Base-by-base conservation (phyloP, 2,888 invertebrate species). In the Rotaria magnacalcarata region DNA sequence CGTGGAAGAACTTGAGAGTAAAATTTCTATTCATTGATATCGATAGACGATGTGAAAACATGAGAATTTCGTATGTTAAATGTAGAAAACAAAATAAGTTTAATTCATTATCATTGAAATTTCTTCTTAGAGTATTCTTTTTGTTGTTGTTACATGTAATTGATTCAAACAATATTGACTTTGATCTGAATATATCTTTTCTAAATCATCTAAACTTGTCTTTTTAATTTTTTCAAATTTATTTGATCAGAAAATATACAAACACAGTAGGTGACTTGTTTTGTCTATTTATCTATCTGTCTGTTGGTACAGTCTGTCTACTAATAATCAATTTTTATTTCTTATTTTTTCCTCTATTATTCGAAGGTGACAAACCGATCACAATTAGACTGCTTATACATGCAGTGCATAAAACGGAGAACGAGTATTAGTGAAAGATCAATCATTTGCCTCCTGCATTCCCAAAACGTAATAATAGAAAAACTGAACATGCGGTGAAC, bases 281-380 rank as follows among this genome's bases (percentile, higher is more conserved):
- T 56, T 56, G 8, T 24, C 24, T 24, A 56, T 56, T 56, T 56
- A 67, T 67, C 16, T 67, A 41, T 67, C 34, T 34, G 67, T 67
- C 34, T 34, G 34, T 34, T 34, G 34, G 34, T 19, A 67, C 67
- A 41, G 19, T 67, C 67, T 67, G 67, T 34, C 67, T 67, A 67
- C 67, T 67, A 67, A 67, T 67, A 67, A 67, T 41, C 34, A 67
- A 67, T 67, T 67, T 67, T 3, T 4, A 21, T 34, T 67, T 5
- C 5, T 34, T 34, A 34, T 34, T 60, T 60, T 11, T 67, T 67
- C 5, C 67, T 67, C 67, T 67, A 67, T 67, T 67, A 24, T 67
- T 67, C 67, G 34, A 67, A 67, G 67, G 67, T 67, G 67, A 16
- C 67, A 67, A 67, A 67, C 67, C 67, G 67, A 67, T 67, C 67